Conservation (phyloP, 2,888 invertebrate species). For the Tenthredo mesomela region DNA sequence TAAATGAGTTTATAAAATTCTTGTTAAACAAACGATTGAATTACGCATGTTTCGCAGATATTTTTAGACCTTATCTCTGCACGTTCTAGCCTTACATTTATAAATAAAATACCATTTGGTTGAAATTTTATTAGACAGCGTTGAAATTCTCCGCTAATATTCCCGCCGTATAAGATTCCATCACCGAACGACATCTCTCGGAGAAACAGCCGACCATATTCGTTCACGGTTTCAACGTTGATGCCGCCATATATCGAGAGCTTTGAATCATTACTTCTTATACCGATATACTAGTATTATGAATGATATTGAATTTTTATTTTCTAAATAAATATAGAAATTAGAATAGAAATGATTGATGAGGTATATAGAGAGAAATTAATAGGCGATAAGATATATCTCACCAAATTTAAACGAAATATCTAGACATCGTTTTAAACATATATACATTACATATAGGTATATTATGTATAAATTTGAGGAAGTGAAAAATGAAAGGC, state of each 20-base stretch:
- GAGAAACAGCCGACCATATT: background rate
- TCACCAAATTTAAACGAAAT: background rate
- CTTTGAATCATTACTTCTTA: background rate
- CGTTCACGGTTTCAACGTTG: slow-evolving; percentile 19
- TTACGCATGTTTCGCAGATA: slow-evolving; percentile 25
- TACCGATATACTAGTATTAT: background rate
- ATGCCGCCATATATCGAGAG: slow-evolving; percentile 31
- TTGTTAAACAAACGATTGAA: slow-evolving; percentile 43
- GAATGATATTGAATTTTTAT: background rate
- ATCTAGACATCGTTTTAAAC: background rate
- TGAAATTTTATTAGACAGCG: background rate
- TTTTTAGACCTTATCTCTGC: slow-evolving; percentile 41
- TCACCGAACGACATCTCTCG: slow-evolving; percentile 36
- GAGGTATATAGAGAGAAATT: background rate
- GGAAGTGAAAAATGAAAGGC: background rate
- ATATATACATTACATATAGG: background rate
- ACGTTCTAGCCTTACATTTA: slow-evolving; percentile 34
- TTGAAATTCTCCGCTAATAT: background rate
- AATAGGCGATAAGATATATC: background rate
- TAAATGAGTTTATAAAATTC: slow-evolving; percentile 45
- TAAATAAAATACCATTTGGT: slow-evolving; percentile 45
- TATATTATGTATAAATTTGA: no score
- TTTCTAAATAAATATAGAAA: background rate
- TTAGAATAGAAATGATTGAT: no score
- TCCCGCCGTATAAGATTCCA: background rate